Base-by-base conservation (phyloP, 2,888 invertebrate genomes). In the Odontothrips loti region DNA sequence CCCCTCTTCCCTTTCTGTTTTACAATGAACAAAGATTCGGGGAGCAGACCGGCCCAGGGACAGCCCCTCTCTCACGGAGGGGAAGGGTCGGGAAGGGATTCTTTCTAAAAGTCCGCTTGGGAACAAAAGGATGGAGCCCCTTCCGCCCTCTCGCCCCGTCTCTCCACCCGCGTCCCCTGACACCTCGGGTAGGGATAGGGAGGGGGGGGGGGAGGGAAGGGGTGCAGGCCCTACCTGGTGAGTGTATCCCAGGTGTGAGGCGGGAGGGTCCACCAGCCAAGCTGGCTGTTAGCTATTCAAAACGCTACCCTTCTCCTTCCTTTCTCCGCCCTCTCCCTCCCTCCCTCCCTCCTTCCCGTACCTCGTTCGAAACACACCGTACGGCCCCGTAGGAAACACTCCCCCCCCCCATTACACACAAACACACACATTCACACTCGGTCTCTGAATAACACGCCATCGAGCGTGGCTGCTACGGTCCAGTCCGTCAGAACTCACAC, bases 51-150 rank as follows among this genome's bases (percentile, higher is more conserved):
- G 51, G n/a, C n/a, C n/a, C n/a, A n/a, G n/a, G 51, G 51, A 51
- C 15, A 17, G 3, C 34, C 34, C 6, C 34, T 43, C 34, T 4
- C 34, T 6, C 34, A 6, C 34, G 34, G 34, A 43, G 34, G 34
- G 20, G 51, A 51, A 51, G 58, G 58, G 58, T 4, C 20, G 17
- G 15, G 51, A 51, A 51, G 51, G 51, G 58, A 58, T 58, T 58
- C 68, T 68, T 68, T 68, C 68, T 68, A 68, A 68, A 68, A 68
- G 68, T 68, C 68, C 68, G 68, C 68, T 23, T 68, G 68, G 68
- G 68, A 68, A 68, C 68, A 68, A 68, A 68, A 68, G 68, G 68
- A 68, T 68, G 68, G 23, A 23, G 68, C 23, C 23, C 11, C 68
- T 58, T 11, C 58, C 2, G n/a, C 6, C 34, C 6, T 43, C 34